Evolutionary conservation across 2,888 invertebrate species (phyloP).

Genomic region (Cremastinae sp.): DNA sequence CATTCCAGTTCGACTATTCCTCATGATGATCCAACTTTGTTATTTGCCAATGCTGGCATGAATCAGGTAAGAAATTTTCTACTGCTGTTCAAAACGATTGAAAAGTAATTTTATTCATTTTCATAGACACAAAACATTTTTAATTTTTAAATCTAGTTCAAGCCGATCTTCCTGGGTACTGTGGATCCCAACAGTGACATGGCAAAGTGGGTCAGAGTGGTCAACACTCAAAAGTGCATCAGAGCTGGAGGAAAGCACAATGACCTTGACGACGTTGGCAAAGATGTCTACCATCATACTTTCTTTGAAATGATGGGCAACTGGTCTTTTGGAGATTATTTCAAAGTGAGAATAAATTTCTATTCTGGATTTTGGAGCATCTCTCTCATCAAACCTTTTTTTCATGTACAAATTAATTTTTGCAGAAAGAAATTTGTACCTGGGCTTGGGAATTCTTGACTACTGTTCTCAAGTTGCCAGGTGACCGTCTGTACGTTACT

Average conservation of each 20-base stretch:
- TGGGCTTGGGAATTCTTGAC: conserved; percentile 99
- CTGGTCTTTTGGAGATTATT: conserved; percentile 99
- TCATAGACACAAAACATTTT: conserved; percentile 4
- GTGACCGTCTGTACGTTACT: conserved; percentile 96
- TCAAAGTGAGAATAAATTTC: conserved; percentile 85
- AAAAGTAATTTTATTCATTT: neutral
- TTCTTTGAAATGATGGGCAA: conserved; percentile 99
- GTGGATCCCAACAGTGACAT: conserved; percentile 98
- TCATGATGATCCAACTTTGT: conserved; percentile 97
- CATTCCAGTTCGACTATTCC: conserved; percentile 99
- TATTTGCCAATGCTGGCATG: conserved; percentile 99
- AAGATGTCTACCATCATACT: conserved; percentile 99
- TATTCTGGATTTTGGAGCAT: no score
- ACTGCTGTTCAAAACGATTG: neutral
- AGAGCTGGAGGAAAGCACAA: conserved; percentile 99
- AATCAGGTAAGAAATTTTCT: conserved; percentile 88
- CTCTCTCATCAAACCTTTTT: neutral
- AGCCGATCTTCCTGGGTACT: conserved; percentile 98
- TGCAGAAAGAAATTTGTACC: conserved; percentile 92
- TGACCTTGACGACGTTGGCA: conserved; percentile 99
- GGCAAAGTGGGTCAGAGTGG: conserved; percentile 92
- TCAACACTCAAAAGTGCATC: conserved; percentile 99
- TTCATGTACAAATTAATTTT: neutral
- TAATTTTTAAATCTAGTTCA: conserved; percentile 84
- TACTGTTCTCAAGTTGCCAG: conserved; percentile 88